phyloP scores from a whole-genome alignment of 2,888 invertebrate genomes.

The Diarsia brunnea region DNA sequence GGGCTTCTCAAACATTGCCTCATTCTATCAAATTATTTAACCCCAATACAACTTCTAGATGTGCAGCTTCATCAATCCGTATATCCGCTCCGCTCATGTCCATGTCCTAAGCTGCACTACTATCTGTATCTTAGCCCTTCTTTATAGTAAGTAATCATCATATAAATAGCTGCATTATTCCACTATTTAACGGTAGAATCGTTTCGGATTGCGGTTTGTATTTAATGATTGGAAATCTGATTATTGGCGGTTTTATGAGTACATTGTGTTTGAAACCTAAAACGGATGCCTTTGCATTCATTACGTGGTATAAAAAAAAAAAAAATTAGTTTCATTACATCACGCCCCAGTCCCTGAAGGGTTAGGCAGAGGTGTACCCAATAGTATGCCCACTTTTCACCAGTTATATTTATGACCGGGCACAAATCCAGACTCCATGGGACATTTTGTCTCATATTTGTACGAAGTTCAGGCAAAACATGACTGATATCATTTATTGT shows the following conservation, averaged over 20 bases:
- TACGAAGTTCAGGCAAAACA: too few species aligned
- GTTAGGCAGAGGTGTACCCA: too few species aligned
- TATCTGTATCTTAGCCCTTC: constrained; percentile 75
- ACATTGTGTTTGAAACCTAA: constrained; percentile 28
- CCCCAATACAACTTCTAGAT: neutral
- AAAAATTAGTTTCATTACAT: neutral
- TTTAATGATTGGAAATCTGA: constrained; percentile 53
- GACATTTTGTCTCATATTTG: too few species aligned
- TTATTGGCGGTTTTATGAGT: constrained; percentile 42
- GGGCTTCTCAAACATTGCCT: neutral
- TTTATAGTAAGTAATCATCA: constrained; percentile 84
- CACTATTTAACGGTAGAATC: constrained; percentile 70
- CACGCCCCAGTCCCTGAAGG: too few species aligned
- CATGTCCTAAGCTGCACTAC: constrained; percentile 49
- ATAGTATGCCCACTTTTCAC: too few species aligned
- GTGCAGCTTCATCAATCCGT: neutral
- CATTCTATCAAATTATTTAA: neutral
- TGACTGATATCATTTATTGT: too few species aligned
- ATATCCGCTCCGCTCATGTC: neutral
- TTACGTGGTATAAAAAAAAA: neutral
- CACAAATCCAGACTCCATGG: too few species aligned
- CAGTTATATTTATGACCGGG: too few species aligned
- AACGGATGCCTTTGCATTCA: neutral
- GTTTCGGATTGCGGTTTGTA: constrained; percentile 69
- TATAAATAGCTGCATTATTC: constrained; percentile 78